Evolutionary conservation across 2,888 invertebrate genomes (phyloP).

Genomic region (Agrochola circellaris): DNA sequence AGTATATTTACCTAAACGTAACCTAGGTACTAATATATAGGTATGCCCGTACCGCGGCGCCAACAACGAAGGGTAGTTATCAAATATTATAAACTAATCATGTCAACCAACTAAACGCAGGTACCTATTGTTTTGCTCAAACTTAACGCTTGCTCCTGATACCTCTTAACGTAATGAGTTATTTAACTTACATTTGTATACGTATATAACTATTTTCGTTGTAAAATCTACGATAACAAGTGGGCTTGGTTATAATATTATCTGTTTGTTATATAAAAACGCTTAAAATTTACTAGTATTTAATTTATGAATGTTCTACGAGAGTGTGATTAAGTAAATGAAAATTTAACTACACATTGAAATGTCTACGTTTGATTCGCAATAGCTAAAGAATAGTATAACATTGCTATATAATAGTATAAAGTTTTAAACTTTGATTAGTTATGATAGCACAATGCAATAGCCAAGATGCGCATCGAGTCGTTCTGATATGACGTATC

Average conservation of each 20-base stretch:
- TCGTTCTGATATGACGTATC: conserved; percentile 77
- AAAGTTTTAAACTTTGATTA: conserved; percentile 65
- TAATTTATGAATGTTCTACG: conserved; percentile 67
- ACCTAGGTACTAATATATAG: conserved; percentile 49
- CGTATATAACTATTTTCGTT: conserved; percentile 86
- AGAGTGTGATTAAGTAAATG: conserved; percentile 65
- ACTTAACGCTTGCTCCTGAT: conserved; percentile 67
- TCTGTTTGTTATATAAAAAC: conserved; percentile 72
- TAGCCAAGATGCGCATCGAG: conserved; percentile 71
- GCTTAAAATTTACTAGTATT: conserved; percentile 66
- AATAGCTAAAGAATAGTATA: conserved; percentile 75
- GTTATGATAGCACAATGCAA: conserved; percentile 75
- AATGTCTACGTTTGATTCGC: conserved; percentile 74
- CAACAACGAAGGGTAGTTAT: conserved; percentile 67
- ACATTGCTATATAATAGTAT: conserved; percentile 61
- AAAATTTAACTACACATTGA: conserved; percentile 74
- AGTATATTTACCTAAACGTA: conserved; percentile 63
- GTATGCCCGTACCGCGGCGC: conserved; percentile 66
- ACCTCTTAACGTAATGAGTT: conserved; percentile 69
- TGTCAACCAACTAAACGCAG: conserved; percentile 52
- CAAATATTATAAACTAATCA: conserved; percentile 50
- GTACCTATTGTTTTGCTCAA: conserved; percentile 67
- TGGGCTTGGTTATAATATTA: conserved; percentile 74
- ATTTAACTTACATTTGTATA: conserved; percentile 76
- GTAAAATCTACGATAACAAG: conserved; percentile 88